phyloP scores from a whole-genome alignment of 1,140 invertebrate genomes.

The Conopomorpha cramerella region DNA sequence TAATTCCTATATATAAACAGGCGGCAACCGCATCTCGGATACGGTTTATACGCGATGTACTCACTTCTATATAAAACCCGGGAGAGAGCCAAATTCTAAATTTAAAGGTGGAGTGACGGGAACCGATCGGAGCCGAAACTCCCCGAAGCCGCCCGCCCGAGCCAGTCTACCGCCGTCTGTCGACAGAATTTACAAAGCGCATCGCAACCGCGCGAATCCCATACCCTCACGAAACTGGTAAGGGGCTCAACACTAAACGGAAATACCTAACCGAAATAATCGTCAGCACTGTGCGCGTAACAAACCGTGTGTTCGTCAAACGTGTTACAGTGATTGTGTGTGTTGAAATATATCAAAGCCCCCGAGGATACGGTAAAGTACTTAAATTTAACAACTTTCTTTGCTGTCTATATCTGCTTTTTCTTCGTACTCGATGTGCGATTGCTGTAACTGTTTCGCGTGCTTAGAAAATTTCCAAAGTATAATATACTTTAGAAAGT shows the following conservation, averaged over 20 bases:
- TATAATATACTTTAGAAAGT: no score
- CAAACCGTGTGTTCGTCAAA: no score
- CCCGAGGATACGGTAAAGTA: no score
- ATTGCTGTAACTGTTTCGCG: no score
- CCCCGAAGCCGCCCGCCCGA: slow-evolving; percentile 47
- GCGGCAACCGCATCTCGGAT: slow-evolving; percentile 42
- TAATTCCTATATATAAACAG: slow-evolving; percentile 53
- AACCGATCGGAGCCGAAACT: slow-evolving; percentile 38
- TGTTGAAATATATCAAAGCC: no score
- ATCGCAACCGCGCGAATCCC: slow-evolving; percentile 34
- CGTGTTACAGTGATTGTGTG: no score
- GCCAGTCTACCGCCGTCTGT: slow-evolving; percentile 48
- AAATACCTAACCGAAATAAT: no score
- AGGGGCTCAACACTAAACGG: slow-evolving; percentile 22
- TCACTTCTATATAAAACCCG: slow-evolving; percentile 59
- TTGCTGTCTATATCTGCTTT: no score
- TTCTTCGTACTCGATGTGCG: no score
- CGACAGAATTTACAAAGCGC: slow-evolving; percentile 37
- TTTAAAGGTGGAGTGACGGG: slow-evolving; percentile 28
- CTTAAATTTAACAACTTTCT: no score
- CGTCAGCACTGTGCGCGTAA: no score
- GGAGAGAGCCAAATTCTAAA: slow-evolving; percentile 57
- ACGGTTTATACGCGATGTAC: slow-evolving; percentile 54
- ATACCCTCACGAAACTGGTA: slow-evolving; percentile 23
- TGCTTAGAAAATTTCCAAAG: no score